phyloP scores from a whole-genome alignment of 2,797 vertebrate species.

The Falco naumanni region DNA sequence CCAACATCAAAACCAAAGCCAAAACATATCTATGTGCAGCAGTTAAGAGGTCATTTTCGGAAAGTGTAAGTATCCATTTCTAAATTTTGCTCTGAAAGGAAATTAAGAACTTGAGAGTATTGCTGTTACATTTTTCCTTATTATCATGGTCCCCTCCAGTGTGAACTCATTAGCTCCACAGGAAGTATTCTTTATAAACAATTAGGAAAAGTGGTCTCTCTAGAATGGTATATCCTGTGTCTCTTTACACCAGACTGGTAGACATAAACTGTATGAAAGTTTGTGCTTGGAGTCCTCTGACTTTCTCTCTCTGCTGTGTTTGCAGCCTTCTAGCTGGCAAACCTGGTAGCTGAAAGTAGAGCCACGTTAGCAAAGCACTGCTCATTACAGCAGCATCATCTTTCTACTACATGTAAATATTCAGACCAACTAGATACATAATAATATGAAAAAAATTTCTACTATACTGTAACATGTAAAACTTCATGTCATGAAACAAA shows the following conservation, averaged over 20 bases:
- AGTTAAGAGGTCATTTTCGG: background rate
- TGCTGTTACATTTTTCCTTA: background rate
- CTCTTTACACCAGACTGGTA: background rate
- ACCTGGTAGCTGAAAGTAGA: background rate
- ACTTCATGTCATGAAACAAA: too few species aligned
- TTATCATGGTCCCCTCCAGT: too few species aligned
- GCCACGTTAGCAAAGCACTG: background rate
- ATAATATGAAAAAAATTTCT: too few species aligned
- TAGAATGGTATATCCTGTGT: background rate
- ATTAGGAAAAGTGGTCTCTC: background rate
- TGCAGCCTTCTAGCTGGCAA: too few species aligned
- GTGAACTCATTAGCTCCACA: background rate
- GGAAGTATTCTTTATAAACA: background rate
- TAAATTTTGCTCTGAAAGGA: background rate
- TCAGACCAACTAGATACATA: too few species aligned
- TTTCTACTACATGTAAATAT: too few species aligned
- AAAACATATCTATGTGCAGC: background rate
- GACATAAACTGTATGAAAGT: background rate
- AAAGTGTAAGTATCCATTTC: background rate
- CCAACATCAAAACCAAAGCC: background rate
- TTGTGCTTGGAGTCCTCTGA: too few species aligned
- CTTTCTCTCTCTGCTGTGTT: too few species aligned
- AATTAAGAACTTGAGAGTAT: background rate
- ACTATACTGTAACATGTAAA: too few species aligned
- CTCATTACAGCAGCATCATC: background rate